phyloP scores from a whole-genome alignment of 2,888 invertebrate genomes.

The Hymenopus coronatus region DNA sequence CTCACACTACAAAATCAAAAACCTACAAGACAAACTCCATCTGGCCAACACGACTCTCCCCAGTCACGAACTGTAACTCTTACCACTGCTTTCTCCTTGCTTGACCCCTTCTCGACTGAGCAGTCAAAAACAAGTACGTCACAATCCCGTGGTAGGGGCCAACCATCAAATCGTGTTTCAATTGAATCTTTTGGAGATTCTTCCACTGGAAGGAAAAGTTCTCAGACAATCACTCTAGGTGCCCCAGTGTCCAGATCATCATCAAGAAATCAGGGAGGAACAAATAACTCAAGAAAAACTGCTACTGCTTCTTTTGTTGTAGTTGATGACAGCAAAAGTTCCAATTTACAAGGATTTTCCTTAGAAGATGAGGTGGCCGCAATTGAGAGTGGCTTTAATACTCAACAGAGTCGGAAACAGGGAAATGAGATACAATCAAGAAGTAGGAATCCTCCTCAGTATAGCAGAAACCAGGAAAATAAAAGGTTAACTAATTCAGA shows the following conservation, averaged over 20 bases:
- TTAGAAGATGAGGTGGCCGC: neutral
- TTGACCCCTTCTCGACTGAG: constrained; percentile 5
- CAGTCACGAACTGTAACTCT: constrained; percentile 18
- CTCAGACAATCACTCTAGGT: neutral
- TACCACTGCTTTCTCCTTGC: constrained; percentile 14
- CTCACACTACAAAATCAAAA: neutral
- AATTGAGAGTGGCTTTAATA: neutral
- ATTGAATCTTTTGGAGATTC: neutral
- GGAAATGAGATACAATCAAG: neutral
- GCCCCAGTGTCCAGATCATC: neutral
- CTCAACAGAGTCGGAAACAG: neutral
- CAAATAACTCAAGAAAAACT: neutral
- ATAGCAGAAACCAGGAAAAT: neutral
- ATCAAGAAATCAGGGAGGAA: neutral
- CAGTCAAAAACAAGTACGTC: neutral
- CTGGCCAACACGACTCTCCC: neutral
- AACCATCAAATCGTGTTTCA: neutral
- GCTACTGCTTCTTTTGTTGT: constrained; percentile 6
- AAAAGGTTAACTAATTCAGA: neutral
- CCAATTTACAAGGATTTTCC: neutral
- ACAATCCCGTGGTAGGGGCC: neutral
- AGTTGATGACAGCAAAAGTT: neutral
- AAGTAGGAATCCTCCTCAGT: neutral
- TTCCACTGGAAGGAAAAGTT: neutral
- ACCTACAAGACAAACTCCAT: neutral